phyloP scores from a whole-genome alignment of 2,797 vertebrate species.

The Scolopax bukidnonensis region DNA sequence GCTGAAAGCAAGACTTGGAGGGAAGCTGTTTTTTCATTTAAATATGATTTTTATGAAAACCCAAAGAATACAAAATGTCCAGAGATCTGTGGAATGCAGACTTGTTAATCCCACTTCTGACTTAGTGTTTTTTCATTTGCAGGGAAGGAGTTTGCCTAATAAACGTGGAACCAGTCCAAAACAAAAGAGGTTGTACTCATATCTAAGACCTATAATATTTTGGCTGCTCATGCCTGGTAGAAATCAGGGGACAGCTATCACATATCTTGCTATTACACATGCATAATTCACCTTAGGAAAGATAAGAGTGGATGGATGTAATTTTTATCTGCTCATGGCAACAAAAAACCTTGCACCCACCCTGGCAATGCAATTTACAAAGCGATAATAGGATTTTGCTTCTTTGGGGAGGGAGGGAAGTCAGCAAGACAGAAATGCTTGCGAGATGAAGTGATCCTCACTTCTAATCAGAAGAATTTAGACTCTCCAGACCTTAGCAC shows the following conservation, averaged over 20 bases:
- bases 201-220: not conserved
- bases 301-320: not conserved
- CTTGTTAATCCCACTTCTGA: not conserved
- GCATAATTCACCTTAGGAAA: conserved; percentile 24
- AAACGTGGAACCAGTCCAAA: not conserved
- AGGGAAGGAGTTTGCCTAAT: not conserved
- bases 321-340: conserved; percentile 25
- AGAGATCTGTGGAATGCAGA: not conserved
- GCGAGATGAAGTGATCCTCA: not conserved
- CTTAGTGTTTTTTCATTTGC: not conserved
- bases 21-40: not conserved
- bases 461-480: conserved; percentile 13
- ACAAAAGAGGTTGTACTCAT: not conserved
- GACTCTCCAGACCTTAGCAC: not conserved
- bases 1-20: not conserved
- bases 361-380: not conserved
- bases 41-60: not conserved
- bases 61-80: not conserved
- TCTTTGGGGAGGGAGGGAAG: not conserved
- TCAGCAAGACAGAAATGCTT: not conserved
- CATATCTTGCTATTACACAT: not conserved
- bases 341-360: not conserved
- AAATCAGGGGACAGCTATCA: not conserved
- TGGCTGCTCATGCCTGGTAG: not conserved
- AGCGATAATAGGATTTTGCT: conserved; percentile 1